phyloP scores from a whole-genome alignment of 2,888 invertebrate species.

The Caprella mutica region DNA sequence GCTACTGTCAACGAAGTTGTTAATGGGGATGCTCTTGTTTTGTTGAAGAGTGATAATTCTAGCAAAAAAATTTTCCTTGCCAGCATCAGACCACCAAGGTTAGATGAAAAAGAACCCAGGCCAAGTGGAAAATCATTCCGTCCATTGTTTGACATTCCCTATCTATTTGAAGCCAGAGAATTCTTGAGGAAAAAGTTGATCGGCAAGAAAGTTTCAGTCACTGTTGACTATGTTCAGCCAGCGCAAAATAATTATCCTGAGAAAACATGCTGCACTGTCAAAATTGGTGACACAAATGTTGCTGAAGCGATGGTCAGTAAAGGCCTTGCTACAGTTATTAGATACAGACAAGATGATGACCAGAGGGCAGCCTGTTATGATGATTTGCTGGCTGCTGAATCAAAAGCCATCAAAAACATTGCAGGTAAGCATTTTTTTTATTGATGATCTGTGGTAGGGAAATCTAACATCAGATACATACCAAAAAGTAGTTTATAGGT shows the following conservation, averaged over 20 bases:
- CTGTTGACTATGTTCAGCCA: constrained; percentile 92
- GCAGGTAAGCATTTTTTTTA: constrained; percentile 71
- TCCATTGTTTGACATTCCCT: constrained; percentile 94
- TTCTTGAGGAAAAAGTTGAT: constrained; percentile 89
- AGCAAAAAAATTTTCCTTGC: constrained; percentile 88
- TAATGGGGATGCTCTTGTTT: constrained; percentile 83
- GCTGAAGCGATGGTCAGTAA: constrained; percentile 86
- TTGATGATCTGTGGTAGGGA: too few relatives aligned
- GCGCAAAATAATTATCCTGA: constrained; percentile 87
- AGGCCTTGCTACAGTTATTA: constrained; percentile 83
- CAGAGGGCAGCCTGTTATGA: constrained; percentile 90
- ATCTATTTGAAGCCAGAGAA: constrained; percentile 97
- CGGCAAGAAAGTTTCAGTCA: constrained; percentile 84
- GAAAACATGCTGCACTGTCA: constrained; percentile 86
- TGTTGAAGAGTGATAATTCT: constrained; percentile 65
- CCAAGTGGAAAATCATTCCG: constrained; percentile 48
- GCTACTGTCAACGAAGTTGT: constrained; percentile 80
- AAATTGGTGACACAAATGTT: constrained; percentile 67
- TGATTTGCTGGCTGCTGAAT: constrained; percentile 79
- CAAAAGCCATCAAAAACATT: constrained; percentile 74
- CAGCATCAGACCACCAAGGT: constrained; percentile 87
- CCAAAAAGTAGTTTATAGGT: constrained; percentile 42
- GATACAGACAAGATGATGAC: constrained; percentile 90
- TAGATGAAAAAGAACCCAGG: constrained; percentile 37
- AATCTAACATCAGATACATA: constrained; percentile 79